Evolutionary conservation across 2,797 vertebrate species (phyloP), one percentile per base, ranked within the genome.

Genomic region (Coregonus ussuriensis): DNA sequence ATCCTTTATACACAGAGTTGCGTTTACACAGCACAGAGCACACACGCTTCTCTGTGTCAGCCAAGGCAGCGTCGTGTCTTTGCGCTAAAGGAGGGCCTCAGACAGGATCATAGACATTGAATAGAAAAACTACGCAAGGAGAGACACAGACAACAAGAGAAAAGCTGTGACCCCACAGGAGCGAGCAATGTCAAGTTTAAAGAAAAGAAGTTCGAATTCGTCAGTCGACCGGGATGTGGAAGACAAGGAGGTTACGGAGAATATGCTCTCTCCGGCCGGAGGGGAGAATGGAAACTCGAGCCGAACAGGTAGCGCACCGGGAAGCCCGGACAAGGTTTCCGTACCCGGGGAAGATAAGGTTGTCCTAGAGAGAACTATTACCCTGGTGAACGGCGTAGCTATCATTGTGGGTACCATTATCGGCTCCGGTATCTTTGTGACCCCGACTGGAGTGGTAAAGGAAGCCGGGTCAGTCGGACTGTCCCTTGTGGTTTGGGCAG

Each of bases 391-490:
- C 89, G 98, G 98, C 77, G 96, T 99, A 91, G 97, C 97, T 85
- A 96, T 99, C 88, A 98, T 99, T 88, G 96, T 99, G 71, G 98
- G 98, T 75, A 99, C 98, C 85, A 99, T 99, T 90, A 97, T 99
- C 84, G 98, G 98, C 76, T 99, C 98, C 25, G 98, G 98, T 80
- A 99, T 99, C 94, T 99, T 99, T 85, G 95, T 99, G 51, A 95
- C 96, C 1, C 98, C 98, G n/a, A 97, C 96, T 1, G 98, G 97
- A 1, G 98, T 99, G 92, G 90, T 98, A 79, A 90, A 89, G 70
- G 96, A 98, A 86, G 94, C 96, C 25, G 98, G 98, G 75, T 99
- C 98, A 3, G 96, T 97, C 16, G 97, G 97, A 9, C 88, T 98
- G 77, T 94, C 97, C 21, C 96, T 99, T 56, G 87, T 98, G 3